Evolutionary conservation across 2,113 vertebrate species (phyloP).

Genomic region (Sphaerodactylus townsendi): DNA sequence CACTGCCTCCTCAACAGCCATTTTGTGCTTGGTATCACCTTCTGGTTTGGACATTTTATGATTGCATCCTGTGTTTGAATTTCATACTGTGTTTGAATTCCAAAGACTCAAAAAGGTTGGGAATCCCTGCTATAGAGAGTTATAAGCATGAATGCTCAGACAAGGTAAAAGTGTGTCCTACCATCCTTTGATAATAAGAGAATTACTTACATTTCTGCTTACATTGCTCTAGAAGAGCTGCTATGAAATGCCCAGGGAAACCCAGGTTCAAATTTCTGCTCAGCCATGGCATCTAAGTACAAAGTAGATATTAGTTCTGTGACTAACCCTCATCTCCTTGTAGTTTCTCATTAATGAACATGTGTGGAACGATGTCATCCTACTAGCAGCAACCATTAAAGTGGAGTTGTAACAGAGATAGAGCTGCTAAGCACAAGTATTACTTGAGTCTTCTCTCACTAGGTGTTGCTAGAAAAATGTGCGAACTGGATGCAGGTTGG

Average conservation of each 20-base stretch:
- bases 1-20: too few relatives aligned
- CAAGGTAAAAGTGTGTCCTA: neutral
- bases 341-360: neutral
- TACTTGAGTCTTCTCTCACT: too few relatives aligned
- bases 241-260: neutral
- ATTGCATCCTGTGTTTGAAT: too few relatives aligned
- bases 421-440: neutral
- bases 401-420: neutral
- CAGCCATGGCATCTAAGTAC: too few relatives aligned
- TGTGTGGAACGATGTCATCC: too few relatives aligned
- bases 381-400: neutral
- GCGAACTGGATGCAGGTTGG: too few relatives aligned
- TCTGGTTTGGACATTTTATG: too few relatives aligned
- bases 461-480: too few relatives aligned
- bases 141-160: neutral
- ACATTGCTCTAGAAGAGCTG: neutral
- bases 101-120: too few relatives aligned
- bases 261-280: neutral
- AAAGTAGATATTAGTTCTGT: neutral
- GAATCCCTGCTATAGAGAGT: too few relatives aligned
- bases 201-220: neutral
- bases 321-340: neutral
- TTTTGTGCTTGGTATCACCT: too few relatives aligned
- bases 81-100: too few relatives aligned
- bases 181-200: neutral